Base-by-base conservation (phyloP, 2,888 invertebrate species). In the Lacanobia wlatinum region DNA sequence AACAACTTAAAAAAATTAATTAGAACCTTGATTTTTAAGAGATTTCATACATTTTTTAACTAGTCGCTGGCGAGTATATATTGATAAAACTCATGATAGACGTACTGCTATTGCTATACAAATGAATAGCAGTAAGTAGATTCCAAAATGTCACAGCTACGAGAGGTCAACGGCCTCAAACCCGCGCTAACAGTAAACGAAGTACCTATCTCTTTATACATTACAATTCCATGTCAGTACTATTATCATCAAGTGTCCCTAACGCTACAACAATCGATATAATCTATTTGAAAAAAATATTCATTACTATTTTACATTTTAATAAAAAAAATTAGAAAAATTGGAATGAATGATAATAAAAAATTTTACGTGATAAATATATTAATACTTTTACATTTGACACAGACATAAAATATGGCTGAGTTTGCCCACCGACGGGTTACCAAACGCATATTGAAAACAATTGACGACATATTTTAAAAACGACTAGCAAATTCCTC, bases 301-400 rank as follows among this genome's bases (percentile, higher is more conserved):
- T 78, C n/a, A 64, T 62, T 65, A 78, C 66, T 77, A 76, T 62
- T 70, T 65, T 83, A 81, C 64, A 69, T 55, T 75, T 60, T 16
- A 60, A 18, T 38, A 65, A 71, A 70, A n/a, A 60, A 59, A 40
- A 28, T 3, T 71, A 79, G n/a, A 43, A 69, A 75, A 77, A 80
- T 50, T 87, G 85, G 85, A 86, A 86, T 86, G 85, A 78, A 82
- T 69, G 9, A 78, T 61, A 73, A 75, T 70, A 23, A 60, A 71
- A 62, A 65, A 53, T 12, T 21, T 69, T 63, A 76, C 70, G 34
- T 70, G 53, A 70, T 81, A 81, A 73, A 75, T 79, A 84, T 85
- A 79, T 71, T 82, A 86, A 86, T 86, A 87, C 87, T 87, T 84
- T 82, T 82, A 79, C 69, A 84, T 85, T 85, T 87, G 86, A 86